These are phyloP conservation scores for Pangasius macronema DNA, from an alignment of 2,797 vertebrate genomes.

Conservation along the genomic window DNA sequence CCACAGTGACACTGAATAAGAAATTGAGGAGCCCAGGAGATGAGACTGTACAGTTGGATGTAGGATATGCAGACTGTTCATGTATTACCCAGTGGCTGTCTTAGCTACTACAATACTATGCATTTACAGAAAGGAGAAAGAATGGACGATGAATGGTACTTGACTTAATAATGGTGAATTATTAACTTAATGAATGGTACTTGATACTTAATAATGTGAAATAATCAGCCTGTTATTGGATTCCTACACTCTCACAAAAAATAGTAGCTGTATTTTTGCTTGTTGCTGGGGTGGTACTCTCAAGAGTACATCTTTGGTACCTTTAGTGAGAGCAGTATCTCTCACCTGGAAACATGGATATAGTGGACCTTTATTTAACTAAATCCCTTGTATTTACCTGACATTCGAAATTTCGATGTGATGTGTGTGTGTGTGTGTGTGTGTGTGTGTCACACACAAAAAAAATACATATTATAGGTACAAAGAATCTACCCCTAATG, in stretches of 20 bases:
- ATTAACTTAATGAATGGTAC: too few relatives aligned
- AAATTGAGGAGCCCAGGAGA: background rate
- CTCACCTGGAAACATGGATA: background rate
- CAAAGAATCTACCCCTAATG: too few relatives aligned
- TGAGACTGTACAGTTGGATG: constrained; percentile 25
- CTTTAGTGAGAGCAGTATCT: background rate
- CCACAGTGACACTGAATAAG: background rate
- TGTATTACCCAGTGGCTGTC: constrained; percentile 24
- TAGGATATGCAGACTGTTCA: constrained; percentile 2
- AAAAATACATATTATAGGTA: background rate
- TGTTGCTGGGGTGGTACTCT: background rate
- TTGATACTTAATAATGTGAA: constrained; percentile 25
- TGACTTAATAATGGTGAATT: background rate
- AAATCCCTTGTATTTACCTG: too few relatives aligned
- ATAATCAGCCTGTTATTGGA: constrained; percentile 2
- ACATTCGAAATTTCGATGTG: too few relatives aligned
- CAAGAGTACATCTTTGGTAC: background rate
- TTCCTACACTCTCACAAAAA: background rate
- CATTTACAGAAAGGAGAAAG: constrained; percentile 27
- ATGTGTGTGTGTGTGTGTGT: too few relatives aligned
- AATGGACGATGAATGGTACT: constrained; percentile 3
- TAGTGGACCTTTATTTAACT: background rate
- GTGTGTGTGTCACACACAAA: background rate
- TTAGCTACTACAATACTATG: constrained; percentile 34
- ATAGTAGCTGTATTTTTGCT: background rate